Percentiles rank a stretch among this genome's conserved stretches.
phyloP scores from a whole-genome alignment of 2,797 vertebrate genomes.

The Acropternis orthonyx region DNA sequence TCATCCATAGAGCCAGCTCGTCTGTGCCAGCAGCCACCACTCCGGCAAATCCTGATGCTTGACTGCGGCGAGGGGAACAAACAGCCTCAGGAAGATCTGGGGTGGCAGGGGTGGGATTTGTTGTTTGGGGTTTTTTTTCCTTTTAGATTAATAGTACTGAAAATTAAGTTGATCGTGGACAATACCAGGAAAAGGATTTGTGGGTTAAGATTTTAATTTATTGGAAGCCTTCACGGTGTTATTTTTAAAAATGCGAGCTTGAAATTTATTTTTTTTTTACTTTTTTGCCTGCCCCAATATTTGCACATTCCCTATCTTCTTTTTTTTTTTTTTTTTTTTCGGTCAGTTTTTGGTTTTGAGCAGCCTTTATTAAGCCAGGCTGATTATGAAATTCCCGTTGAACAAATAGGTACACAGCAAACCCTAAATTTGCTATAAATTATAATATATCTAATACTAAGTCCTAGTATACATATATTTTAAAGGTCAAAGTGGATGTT shows the following conservation, averaged over 20 bases:
- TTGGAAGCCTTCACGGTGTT: constrained; percentile 68
- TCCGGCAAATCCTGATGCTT: constrained; percentile 59
- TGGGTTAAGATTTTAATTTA: constrained; percentile 77
- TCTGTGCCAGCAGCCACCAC: constrained; percentile 27
- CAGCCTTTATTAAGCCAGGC: constrained; percentile 79
- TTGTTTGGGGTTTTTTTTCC: neutral
- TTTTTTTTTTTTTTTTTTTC: neutral
- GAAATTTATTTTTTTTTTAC: constrained; percentile 1
- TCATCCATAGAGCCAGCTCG: constrained; percentile 66
- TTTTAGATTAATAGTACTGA: constrained; percentile 12
- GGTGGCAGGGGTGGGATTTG: neutral
- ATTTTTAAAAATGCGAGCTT: constrained; percentile 68
- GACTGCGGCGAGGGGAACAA: neutral
- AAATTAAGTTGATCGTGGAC: constrained; percentile 40
- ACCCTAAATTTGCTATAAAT: constrained; percentile 71
- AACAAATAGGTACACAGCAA: constrained; percentile 82
- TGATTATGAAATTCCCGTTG: constrained; percentile 73
- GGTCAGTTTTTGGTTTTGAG: constrained; percentile 57
- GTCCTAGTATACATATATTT: constrained; percentile 83
- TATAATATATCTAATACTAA: constrained; percentile 72
- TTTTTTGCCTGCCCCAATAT: constrained; percentile 70
- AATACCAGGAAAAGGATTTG: constrained; percentile 26
- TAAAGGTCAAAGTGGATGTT: constrained; percentile 86
- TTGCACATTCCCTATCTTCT: constrained; percentile 72
- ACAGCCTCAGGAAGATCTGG: neutral